phyloP scores from a whole-genome alignment of 2,113 vertebrate genomes.

The Colossoma macropomum region DNA sequence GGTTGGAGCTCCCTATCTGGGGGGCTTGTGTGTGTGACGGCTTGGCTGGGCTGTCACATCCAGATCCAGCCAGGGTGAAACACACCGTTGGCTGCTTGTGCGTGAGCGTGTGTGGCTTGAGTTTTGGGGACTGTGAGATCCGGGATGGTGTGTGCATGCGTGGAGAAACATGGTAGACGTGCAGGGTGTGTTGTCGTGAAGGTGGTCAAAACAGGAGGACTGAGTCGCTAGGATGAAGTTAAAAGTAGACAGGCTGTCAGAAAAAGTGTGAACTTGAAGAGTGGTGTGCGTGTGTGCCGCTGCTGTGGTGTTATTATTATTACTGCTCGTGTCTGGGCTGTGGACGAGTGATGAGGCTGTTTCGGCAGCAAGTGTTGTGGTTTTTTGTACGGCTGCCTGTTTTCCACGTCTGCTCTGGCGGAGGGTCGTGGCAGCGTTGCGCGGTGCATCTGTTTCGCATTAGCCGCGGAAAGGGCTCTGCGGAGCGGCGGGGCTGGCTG shows the following conservation, averaged over 20 bases:
- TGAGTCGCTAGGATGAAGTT: not conserved
- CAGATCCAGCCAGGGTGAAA: not conserved
- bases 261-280: not conserved
- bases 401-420: not conserved
- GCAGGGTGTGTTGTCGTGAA: not conserved
- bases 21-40: not conserved
- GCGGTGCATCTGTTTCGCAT: conserved; percentile 13
- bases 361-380: not conserved
- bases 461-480: not conserved
- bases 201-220: not conserved
- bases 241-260: not conserved
- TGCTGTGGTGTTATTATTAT: too few relatives aligned
- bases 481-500: not conserved
- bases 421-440: not conserved
- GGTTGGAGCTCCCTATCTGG: not conserved
- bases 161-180: conserved; percentile 12
- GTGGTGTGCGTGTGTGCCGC: not conserved
- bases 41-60: not conserved
- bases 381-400: not conserved
- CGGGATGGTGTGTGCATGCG: not conserved
- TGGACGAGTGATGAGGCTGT: not conserved
- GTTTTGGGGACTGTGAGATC: not conserved
- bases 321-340: not conserved
- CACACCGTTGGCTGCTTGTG: not conserved
- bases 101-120: not conserved